Base-by-base conservation (phyloP, 2,113 vertebrate genomes). In the Motacilla tschutschensis region DNA sequence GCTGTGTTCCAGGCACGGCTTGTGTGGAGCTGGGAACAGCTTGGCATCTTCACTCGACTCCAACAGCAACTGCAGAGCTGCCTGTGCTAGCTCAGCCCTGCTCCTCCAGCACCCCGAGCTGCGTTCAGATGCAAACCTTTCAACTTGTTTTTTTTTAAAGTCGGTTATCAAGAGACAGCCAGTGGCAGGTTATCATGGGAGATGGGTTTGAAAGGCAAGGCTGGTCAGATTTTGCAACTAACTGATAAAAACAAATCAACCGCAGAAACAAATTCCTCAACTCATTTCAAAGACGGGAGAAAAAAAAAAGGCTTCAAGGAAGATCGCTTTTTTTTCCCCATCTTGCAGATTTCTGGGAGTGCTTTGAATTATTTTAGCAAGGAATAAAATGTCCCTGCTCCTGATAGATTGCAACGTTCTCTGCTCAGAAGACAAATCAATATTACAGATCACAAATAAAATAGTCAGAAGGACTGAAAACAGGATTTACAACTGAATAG, bases 401-500 rank as follows among this genome's bases (percentile, higher is more conserved):
- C 75, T 92, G 92, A 92, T 53, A 84, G 81, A 92, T 79, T 84
- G 75, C 81, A 64, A 59, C 1, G 0, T 76, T 84, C 79, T 87
- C 75, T 91, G 81, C 86, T 75, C 72, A 85, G 64, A 91, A 92
- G 88, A 93, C 57, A 92, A 92, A 93, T 94, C 93, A 77, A 94
- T 95, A 90, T 79, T 92, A 51, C 55, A 77, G 88, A 92, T 92
- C 86, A 85, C 90, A 92, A 93, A 94, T 90, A 88, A 94, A 95
- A 92, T 33, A 94, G 83, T 88, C 83, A 92, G 91, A 85, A 83
- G 85, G 88, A 90, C 71, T 88, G 93, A 94, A 92, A 93, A 93
- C 86, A 92, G 92, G 90, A 94, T 93, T 95, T 92, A 95, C 90
- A 92, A 90, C 94, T 79, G 90, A 94, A 91, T 76, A 90, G 88